These are phyloP conservation scores for Heliocidaris erythrogramma DNA, from an alignment of 35 echinoderm and acorn worm species.

Conservation along the genomic window DNA sequence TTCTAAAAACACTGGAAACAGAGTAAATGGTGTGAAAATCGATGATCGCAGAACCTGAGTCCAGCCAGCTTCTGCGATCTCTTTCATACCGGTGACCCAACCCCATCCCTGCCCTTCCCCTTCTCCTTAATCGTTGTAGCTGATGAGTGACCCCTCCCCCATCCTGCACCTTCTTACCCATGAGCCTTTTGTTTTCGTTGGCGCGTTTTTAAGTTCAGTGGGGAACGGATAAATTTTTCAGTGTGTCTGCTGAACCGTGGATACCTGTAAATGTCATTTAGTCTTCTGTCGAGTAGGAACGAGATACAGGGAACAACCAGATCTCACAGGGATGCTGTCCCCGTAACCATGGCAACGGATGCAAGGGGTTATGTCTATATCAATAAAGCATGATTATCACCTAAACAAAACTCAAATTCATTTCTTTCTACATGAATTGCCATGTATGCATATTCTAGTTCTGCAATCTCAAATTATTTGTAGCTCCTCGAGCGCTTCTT, in stretches of 20 bases:
- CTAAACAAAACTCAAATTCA: too few species aligned
- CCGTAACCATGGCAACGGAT: background rate
- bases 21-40: conserved; percentile 10
- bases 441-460: too few species aligned
- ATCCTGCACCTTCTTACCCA: background rate
- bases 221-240: conserved; percentile 50
- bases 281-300: background rate
- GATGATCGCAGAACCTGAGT: conserved; percentile 37
- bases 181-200: conserved; percentile 16
- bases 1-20: too few species aligned
- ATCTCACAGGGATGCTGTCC: background rate
- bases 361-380: too few species aligned
- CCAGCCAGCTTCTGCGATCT: conserved; percentile 38
- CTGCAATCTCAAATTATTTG: too few species aligned
- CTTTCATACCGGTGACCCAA: background rate
- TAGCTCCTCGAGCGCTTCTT: too few species aligned
- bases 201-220: conserved; percentile 47
- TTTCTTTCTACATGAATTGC: too few species aligned
- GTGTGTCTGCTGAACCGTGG: conserved; percentile 42
- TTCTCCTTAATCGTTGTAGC: background rate
- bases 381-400: too few species aligned
- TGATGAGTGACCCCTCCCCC: background rate
- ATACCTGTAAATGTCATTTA: background rate
- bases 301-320: background rate
- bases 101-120: background rate